A percentile compares a stretch with the other conserved stretches of the same genome.
Evolutionary conservation across 2,797 vertebrate species (phyloP).

Genomic region (Thalassophryne amazonica): DNA sequence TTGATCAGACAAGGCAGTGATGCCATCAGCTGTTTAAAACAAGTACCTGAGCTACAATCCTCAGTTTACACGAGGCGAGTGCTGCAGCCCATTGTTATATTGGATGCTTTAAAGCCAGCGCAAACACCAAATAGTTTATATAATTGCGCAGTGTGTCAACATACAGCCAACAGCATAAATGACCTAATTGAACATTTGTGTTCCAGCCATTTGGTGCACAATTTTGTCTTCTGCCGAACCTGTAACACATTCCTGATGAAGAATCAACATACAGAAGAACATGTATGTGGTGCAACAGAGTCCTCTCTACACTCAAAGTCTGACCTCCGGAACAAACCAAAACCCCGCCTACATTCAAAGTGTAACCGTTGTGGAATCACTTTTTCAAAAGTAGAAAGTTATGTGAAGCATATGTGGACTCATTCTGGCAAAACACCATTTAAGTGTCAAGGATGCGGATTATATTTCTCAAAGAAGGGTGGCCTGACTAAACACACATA

Average conservation of each 20-base stretch:
- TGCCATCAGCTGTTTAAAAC: background rate
- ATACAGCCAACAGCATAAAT: slow-evolving; percentile 46
- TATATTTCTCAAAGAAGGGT: slow-evolving; percentile 66
- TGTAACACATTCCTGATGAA: slow-evolving; percentile 61
- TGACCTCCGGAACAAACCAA: slow-evolving; percentile 11
- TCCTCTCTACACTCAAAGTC: background rate
- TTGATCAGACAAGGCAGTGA: background rate
- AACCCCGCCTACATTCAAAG: background rate
- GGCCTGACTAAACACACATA: slow-evolving; percentile 55
- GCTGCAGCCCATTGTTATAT: slow-evolving; percentile 74
- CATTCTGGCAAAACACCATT: slow-evolving; percentile 71
- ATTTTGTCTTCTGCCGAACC: slow-evolving; percentile 59
- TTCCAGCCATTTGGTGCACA: slow-evolving; percentile 42
- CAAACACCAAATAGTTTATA: slow-evolving; percentile 35
- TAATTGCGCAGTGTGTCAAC: slow-evolving; percentile 63
- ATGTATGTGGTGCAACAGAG: slow-evolving; percentile 43
- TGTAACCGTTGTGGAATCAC: slow-evolving; percentile 61
- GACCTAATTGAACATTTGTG: slow-evolving; percentile 74
- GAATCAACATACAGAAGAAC: slow-evolving; percentile 34
- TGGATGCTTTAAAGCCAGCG: slow-evolving; percentile 44
- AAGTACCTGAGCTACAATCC: slow-evolving; percentile 29
- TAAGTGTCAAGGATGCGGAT: slow-evolving; percentile 65
- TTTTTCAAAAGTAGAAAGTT: slow-evolving; percentile 45
- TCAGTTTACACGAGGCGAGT: slow-evolving; percentile 52
- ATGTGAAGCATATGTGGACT: slow-evolving; percentile 62